These are phyloP conservation scores for Sinocyclocheilus grahami DNA, from an alignment of 2,113 vertebrate genomes.

Conservation along the genomic window DNA sequence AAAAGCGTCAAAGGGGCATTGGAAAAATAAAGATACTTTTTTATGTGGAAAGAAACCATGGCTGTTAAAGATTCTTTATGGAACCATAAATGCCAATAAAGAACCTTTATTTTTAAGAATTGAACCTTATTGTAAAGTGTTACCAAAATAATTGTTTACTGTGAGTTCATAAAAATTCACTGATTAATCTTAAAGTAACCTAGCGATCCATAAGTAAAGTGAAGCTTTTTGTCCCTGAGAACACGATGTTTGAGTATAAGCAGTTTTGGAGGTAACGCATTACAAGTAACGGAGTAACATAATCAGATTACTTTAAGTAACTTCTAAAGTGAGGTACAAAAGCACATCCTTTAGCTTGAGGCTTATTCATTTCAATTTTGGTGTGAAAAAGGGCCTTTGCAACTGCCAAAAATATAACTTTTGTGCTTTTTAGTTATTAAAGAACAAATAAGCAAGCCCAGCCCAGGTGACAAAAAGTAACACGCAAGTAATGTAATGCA, in stretches of 20 bases:
- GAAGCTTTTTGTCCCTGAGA: background rate
- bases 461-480: background rate
- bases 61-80: background rate
- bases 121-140: background rate
- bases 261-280: no score
- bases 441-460: no score
- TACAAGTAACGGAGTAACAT: no score
- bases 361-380: no score
- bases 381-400: no score
- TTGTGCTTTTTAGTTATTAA: no score
- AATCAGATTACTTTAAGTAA: no score
- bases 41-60: background rate
- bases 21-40: background rate
- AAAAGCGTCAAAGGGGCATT: no score
- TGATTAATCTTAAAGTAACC: background rate
- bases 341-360: background rate
- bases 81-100: background rate
- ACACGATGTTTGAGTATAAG: background rate
- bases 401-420: no score
- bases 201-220: background rate
- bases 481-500: background rate
- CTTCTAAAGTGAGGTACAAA: background rate
- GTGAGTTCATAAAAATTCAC: no score
- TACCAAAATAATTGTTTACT: background rate
- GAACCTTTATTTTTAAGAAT: background rate